These are phyloP conservation scores for Melikaiella ostensackeni DNA, from an alignment of 2,888 invertebrate species.

Conservation along the genomic window DNA sequence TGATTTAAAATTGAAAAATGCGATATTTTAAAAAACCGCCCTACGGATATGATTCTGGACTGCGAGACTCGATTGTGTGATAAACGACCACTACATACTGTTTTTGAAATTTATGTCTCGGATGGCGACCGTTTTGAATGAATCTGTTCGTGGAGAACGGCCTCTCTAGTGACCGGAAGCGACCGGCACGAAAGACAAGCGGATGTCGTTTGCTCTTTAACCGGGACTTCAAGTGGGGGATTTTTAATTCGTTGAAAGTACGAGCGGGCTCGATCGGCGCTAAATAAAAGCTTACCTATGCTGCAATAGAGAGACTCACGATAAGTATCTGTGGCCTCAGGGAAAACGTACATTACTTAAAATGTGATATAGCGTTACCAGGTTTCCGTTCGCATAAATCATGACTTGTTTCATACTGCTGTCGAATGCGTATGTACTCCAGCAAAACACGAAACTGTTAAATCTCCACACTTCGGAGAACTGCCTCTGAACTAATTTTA, in stretches of 20 bases:
- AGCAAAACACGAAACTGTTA: conserved; percentile 24
- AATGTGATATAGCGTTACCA: conserved; percentile 40
- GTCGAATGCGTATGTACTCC: conserved; percentile 23
- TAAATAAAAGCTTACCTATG: conserved; percentile 47
- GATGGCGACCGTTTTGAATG: conserved; percentile 36
- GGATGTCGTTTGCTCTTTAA: conserved; percentile 48
- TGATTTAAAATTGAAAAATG: background rate
- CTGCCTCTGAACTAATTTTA: conserved; percentile 24
- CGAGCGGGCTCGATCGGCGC: conserved; percentile 39
- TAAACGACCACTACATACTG: background rate
- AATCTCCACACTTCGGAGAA: conserved; percentile 27
- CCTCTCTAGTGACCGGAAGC: conserved; percentile 38
- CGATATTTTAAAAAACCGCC: background rate
- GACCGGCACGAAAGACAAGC: conserved; percentile 43
- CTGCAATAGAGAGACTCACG: conserved; percentile 42
- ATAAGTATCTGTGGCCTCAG: conserved; percentile 45
- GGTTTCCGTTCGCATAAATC: conserved; percentile 41
- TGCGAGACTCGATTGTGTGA: background rate
- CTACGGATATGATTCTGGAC: background rate
- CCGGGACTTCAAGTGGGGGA: conserved; percentile 17
- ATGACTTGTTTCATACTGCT: conserved; percentile 34
- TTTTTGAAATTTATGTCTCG: conserved; percentile 16
- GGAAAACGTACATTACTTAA: conserved; percentile 41
- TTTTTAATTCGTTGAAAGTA: conserved; percentile 48
- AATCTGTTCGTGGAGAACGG: conserved; percentile 38